Base-by-base conservation (phyloP, 1,140 invertebrate species). In the Aphelenchoides besseyi region DNA sequence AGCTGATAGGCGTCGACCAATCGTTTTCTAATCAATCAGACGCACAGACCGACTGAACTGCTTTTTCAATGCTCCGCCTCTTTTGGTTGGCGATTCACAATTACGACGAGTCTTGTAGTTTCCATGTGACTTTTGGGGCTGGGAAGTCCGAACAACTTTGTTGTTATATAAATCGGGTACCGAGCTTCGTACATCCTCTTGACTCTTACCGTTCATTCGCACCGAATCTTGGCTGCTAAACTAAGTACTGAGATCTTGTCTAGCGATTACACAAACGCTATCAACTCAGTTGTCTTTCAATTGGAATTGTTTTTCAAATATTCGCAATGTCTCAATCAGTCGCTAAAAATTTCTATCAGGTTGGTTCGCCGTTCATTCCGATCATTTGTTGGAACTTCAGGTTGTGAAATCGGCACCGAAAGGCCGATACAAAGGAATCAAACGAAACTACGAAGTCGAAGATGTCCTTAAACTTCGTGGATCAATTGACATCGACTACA, bases 391-490 rank as follows among this genome's bases (percentile, higher is more conserved):
- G 26, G 23, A 61, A 70, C 29, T 41, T 78, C 18, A 83, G 79
- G 74, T 84, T 16, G 74, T 84, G 55, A 85, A 85, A 72, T 35
- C 68, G 3, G 83, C 82, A 3, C 82, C 82, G n/a, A 84, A 84
- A 63, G 82, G 82, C 28, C 79, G 82, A 23, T 84, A 79, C 72
- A 79, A 80, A 52, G 83, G 82, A 32, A 84, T 85, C 71, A 78
- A 83, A 18, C 71, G 83, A 18, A 74, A 84, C 70, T 85, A 85
- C 67, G 79, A 80, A 54, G 85, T 86, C 26, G 82, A 82, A 29
- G 85, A 86, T 73, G 82, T 86, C 3, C 79, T 85, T 23, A 80
- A 81, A 41, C 75, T 86, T 18, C 75, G 81, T 23, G 85, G 85
- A 28, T 84, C 83, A 33, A 71, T 86, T 28, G 76, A 80, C 69